Conservation (phyloP, 1,140 invertebrate genomes). For the Brachionus sp. region DNA sequence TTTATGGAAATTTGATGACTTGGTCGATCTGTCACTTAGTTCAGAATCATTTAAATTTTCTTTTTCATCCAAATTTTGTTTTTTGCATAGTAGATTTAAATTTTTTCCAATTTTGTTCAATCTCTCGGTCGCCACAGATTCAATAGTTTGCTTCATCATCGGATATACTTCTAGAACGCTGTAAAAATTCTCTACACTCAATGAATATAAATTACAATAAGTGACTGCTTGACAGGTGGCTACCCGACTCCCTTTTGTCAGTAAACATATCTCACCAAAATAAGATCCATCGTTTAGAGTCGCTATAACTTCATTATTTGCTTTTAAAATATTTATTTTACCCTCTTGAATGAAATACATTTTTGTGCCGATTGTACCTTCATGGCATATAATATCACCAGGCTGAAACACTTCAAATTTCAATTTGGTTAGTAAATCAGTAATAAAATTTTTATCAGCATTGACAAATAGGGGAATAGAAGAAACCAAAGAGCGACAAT, state of each 20-base stretch:
- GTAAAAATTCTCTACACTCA: slow-evolving; percentile 95
- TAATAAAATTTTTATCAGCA: slow-evolving; percentile 94
- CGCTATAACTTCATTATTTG: slow-evolving; percentile 95
- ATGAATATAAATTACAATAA: slow-evolving; percentile 95
- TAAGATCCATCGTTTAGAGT: slow-evolving; percentile 94
- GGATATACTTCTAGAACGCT: slow-evolving; percentile 94
- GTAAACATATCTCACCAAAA: slow-evolving; percentile 90
- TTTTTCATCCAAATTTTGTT: slow-evolving; percentile 24
- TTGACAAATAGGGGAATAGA: slow-evolving; percentile 98
- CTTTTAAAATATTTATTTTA: slow-evolving; percentile 80
- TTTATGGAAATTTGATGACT: not conserved
- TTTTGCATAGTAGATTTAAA: slow-evolving; percentile 66
- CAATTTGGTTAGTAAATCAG: slow-evolving; percentile 92
- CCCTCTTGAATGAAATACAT: slow-evolving; percentile 99
- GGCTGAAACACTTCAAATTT: slow-evolving; percentile 99
- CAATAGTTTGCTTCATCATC: slow-evolving; percentile 94
- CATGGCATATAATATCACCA: slow-evolving; percentile 61
- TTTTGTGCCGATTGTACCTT: slow-evolving; percentile 91
- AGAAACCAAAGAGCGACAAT: slow-evolving; percentile 91
- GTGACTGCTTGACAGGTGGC: slow-evolving; percentile 94
- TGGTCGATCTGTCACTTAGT: not conserved
- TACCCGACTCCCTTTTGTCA: slow-evolving; percentile 87
- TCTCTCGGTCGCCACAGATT: slow-evolving; percentile 93
- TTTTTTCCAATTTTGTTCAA: slow-evolving; percentile 98
- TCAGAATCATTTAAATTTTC: slow-evolving; percentile 10